These are phyloP conservation scores for Melinaea marsaeus DNA, from an alignment of 2,888 invertebrate species.

Conservation along the genomic window DNA sequence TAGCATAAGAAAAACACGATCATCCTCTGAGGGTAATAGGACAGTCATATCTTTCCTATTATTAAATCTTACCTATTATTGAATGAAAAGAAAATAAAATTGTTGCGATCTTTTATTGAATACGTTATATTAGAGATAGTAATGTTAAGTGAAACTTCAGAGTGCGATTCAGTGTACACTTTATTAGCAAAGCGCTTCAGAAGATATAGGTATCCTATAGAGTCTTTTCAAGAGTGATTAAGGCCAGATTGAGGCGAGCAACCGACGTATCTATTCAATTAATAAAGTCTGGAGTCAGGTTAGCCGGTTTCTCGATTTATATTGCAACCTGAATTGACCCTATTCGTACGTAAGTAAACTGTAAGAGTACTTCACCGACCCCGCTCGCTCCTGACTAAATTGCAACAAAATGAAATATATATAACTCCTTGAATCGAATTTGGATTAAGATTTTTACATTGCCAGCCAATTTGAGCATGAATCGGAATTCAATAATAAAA, in stretches of 20 bases:
- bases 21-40: too few relatives aligned
- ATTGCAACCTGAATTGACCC: slow-evolving; percentile 64
- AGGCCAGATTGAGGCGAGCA: slow-evolving; percentile 68
- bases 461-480: slow-evolving; percentile 25
- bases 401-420: slow-evolving; percentile 52
- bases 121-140: slow-evolving; percentile 13
- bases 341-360: slow-evolving; percentile 54
- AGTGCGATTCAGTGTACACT: slow-evolving; percentile 67
- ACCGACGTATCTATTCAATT: slow-evolving; percentile 75
- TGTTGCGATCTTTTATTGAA: too few relatives aligned
- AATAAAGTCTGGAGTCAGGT: slow-evolving; percentile 61
- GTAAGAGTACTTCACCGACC: slow-evolving; percentile 40
- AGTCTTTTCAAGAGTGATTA: slow-evolving; percentile 74
- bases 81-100: too few relatives aligned
- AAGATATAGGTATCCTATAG: slow-evolving; percentile 49
- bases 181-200: slow-evolving; percentile 55
- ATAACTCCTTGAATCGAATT: slow-evolving; percentile 32
- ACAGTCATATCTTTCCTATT: too few relatives aligned
- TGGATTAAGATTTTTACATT: slow-evolving; percentile 29
- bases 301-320: slow-evolving; percentile 61
- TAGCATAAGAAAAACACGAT: too few relatives aligned
- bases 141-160: slow-evolving; percentile 42
- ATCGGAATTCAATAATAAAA: slow-evolving; percentile 19
- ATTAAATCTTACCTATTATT: too few relatives aligned
- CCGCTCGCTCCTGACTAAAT: slow-evolving; percentile 46